Evolutionary conservation across 2,113 vertebrate genomes (phyloP), one percentile per base, ranked within the genome.

Genomic region (Malurus alboscapulatus): DNA sequence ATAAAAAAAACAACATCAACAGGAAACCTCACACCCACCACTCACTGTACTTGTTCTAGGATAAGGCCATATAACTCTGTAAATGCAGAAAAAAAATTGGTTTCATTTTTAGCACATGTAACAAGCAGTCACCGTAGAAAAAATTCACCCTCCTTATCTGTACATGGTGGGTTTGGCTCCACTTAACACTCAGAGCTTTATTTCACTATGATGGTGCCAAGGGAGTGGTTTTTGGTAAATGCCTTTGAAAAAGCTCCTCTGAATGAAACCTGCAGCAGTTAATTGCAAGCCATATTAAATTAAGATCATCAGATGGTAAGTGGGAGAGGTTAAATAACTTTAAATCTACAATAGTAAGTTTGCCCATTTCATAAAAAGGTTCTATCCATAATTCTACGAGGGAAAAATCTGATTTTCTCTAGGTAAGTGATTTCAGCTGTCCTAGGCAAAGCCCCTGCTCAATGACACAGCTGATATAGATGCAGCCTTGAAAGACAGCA

Each of bases 101-200:
- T 26, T 54, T 73, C 8, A 17, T 17, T 36, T 82, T 76, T 48
- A 69, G 19, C 8, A n/a, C 25, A 45, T 9, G 2, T 21, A 19
- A 66, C 4, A 27, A 55, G 24, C 32, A n/a, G 8, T 8, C 1
- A 0, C 4, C 21, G 2, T 6, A 17, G 34, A 66, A 76, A 25
- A 61, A 42, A 48, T 4, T 51, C 12, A 47, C 30, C 2, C 6
- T 59, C 40, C 20, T 81, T 48, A 73, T 72, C 19, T 78, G 22
- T 22, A 6, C 20, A n/a, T 14, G 22, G 5, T 21, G 58, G 8
- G 6, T 14, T 75, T 71, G 20, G 47, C 22, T 29, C 32, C 17
- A 47, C 34, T 72, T 54, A 66, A 66, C 7, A 75, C 40, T 10
- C 16, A 71, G 47, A 42, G 27, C 36, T 78, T 74, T 1, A 30